Evolutionary conservation across 2,113 vertebrate species (phyloP).

Genomic region (Solenodon paradoxus): DNA sequence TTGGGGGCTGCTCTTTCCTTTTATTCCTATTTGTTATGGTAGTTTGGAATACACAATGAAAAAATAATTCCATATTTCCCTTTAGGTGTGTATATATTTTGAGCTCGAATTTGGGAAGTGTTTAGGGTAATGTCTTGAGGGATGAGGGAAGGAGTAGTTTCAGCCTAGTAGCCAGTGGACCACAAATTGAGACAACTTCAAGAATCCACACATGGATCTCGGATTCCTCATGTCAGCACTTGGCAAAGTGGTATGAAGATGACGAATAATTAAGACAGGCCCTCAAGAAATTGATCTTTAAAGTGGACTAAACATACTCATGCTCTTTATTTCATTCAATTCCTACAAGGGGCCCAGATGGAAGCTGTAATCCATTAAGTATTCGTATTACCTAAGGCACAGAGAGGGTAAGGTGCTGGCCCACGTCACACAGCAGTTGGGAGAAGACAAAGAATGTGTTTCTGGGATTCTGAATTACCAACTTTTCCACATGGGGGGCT

Average conservation of each 20-base stretch:
- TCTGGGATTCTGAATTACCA: neutral
- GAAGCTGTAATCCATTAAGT: neutral
- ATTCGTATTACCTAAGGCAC: neutral
- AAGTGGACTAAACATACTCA: neutral
- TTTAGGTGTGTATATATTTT: neutral
- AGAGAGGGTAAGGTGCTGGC: neutral
- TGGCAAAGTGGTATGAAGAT: neutral
- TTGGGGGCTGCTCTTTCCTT: neutral
- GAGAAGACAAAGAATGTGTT: neutral
- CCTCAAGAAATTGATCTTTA: neutral
- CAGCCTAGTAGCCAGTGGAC: neutral
- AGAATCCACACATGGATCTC: neutral
- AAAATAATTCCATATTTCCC: too few species aligned
- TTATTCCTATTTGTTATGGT: neutral
- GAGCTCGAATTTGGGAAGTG: neutral
- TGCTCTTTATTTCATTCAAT: neutral
- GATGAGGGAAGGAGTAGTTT: neutral
- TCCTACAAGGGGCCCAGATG: neutral
- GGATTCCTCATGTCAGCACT: neutral
- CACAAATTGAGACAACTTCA: neutral
- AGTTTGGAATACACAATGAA: neutral
- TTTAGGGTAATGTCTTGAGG: neutral
- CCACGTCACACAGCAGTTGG: conserved; percentile 19
- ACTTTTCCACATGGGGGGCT: neutral
- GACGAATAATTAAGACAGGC: neutral